These are phyloP conservation scores for Brachionus rotundiformis DNA, from an alignment of 1,140 invertebrate species.

Conservation along the genomic window DNA sequence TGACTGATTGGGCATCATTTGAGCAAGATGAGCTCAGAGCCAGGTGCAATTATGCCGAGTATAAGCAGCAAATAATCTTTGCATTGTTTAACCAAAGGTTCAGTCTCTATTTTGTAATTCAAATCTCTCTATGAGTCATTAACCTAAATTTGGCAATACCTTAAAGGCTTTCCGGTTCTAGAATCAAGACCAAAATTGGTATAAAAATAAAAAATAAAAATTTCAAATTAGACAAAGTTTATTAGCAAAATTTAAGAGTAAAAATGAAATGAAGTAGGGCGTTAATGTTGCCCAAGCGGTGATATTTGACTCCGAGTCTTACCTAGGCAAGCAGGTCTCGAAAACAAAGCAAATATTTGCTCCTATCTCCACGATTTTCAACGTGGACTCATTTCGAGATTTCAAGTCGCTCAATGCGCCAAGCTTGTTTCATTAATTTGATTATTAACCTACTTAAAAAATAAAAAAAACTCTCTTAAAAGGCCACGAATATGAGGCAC, in stretches of 20 bases:
- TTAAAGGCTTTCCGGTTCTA: neutral
- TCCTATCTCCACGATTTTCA: neutral
- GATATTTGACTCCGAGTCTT: neutral
- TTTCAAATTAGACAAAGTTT: no score
- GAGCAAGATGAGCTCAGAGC: no score
- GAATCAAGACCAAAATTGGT: neutral
- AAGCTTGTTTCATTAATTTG: constrained; percentile 9
- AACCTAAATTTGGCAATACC: constrained; percentile 2
- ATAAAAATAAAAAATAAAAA: no score
- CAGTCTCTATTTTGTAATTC: neutral
- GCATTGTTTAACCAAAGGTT: no score
- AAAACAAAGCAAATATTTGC: neutral
- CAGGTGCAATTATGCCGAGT: no score
- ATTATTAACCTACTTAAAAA: constrained; percentile 17
- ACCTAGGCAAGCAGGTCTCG: neutral
- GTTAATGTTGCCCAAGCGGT: neutral
- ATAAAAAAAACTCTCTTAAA: neutral
- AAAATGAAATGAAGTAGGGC: neutral
- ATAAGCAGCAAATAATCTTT: no score
- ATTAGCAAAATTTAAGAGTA: neutral
- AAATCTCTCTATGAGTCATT: neutral
- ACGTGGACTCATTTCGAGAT: constrained; percentile 3
- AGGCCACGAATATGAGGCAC: neutral
- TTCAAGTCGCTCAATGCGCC: constrained; percentile 8
- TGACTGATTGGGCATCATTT: no score